Percentiles rank a stretch among this genome's conserved stretches.
Conservation (phyloP, 2,797 vertebrate species). For the Falco berigora region DNA sequence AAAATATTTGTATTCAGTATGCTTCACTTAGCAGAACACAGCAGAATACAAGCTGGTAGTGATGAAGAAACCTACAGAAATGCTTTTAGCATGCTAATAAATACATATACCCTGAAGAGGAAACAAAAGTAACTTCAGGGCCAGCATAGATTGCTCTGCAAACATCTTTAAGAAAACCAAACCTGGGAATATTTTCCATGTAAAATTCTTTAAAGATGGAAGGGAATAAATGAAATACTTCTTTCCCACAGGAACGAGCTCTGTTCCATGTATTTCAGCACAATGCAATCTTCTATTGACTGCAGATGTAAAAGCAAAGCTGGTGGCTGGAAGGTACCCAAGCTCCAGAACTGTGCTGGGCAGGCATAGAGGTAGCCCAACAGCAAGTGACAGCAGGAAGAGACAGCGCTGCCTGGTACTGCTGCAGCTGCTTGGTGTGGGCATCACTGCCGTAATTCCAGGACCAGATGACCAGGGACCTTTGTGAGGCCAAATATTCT, state of each 20-base stretch:
- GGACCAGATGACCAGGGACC: background rate
- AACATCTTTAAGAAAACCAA: background rate
- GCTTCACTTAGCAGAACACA: background rate
- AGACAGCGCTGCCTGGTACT: background rate
- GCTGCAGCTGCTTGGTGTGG: background rate
- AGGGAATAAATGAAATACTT: background rate
- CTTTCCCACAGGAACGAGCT: background rate
- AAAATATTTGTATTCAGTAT: background rate
- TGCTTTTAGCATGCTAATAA: background rate
- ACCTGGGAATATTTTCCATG: background rate
- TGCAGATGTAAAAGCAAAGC: background rate
- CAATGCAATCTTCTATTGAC: background rate
- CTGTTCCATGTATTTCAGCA: background rate
- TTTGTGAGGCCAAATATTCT: background rate
- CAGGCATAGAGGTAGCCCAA: background rate
- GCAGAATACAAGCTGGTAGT: background rate
- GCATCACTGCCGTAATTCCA: background rate
- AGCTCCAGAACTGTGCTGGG: background rate
- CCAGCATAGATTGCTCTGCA: background rate
- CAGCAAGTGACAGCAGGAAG: background rate
- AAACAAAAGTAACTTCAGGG: background rate
- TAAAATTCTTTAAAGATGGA: background rate
- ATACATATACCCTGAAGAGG: background rate
- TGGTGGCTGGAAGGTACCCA: background rate
- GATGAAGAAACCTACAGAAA: background rate